Percentiles rank a stretch among this genome's conserved stretches.
Evolutionary conservation across 2,888 invertebrate species (phyloP).

Genomic region (Tachystola acroxantha): DNA sequence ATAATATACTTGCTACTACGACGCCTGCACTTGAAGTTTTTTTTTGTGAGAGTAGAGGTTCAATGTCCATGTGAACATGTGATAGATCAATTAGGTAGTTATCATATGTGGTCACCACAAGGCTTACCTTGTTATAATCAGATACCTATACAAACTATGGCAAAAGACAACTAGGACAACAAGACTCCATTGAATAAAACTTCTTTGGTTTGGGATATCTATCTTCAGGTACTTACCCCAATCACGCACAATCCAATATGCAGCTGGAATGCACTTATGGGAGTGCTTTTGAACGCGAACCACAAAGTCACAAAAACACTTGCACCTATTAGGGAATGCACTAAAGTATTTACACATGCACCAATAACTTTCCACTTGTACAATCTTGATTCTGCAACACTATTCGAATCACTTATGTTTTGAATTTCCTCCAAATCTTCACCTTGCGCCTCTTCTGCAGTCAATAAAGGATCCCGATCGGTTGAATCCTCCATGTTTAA

Average conservation of each 20-base stretch:
- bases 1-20: no score
- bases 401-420: neutral
- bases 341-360: slow-evolving; percentile 19
- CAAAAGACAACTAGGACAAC: no score
- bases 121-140: no score
- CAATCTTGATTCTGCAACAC: neutral
- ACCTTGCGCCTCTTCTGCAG: neutral
- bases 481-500: neutral
- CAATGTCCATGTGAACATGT: no score
- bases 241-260: slow-evolving; percentile 24
- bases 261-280: slow-evolving; percentile 25
- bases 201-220: no score
- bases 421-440: neutral
- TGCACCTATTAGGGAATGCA: slow-evolving; percentile 22
- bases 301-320: slow-evolving; percentile 27
- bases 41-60: no score
- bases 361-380: slow-evolving; percentile 15
- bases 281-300: slow-evolving; percentile 25
- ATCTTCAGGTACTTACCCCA: slow-evolving; percentile 30
- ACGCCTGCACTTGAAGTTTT: no score
- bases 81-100: no score
- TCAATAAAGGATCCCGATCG: neutral
- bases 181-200: no score
- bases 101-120: no score
- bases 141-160: no score